Conservation (phyloP, 2,797 vertebrate species). For the Sitta carolinensis region DNA sequence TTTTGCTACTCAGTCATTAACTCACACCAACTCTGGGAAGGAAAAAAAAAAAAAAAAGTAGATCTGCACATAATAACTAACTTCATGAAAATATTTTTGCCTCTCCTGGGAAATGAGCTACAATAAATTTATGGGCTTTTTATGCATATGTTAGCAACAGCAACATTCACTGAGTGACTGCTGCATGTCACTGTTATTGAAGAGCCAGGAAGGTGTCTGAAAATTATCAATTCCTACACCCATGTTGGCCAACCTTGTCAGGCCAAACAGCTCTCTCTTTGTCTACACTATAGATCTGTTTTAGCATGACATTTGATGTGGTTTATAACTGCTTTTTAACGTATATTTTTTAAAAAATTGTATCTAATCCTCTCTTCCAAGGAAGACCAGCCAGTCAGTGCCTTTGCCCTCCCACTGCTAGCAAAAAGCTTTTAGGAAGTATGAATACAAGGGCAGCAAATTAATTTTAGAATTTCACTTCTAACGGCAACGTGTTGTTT, state of each 20-base stretch:
- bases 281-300: background rate
- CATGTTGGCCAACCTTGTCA: too few species aligned
- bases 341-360: fast-evolving
- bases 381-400: background rate
- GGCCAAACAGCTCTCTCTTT: background rate
- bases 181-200: background rate
- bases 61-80: background rate
- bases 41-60: too few species aligned
- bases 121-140: background rate
- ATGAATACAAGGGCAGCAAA: background rate
- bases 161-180: background rate
- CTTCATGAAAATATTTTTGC: background rate
- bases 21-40: background rate
- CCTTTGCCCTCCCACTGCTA: background rate
- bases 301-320: background rate
- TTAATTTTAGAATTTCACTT: background rate
- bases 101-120: background rate
- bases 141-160: background rate
- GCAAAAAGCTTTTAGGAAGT: background rate
- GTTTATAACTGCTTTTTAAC: background rate
- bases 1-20: background rate
- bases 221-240: background rate
- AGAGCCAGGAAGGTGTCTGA: background rate
- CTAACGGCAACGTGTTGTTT: background rate
- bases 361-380: background rate